Evolutionary conservation across 2,797 vertebrate species (phyloP).

Genomic region (Paramormyrops hopkinsi): DNA sequence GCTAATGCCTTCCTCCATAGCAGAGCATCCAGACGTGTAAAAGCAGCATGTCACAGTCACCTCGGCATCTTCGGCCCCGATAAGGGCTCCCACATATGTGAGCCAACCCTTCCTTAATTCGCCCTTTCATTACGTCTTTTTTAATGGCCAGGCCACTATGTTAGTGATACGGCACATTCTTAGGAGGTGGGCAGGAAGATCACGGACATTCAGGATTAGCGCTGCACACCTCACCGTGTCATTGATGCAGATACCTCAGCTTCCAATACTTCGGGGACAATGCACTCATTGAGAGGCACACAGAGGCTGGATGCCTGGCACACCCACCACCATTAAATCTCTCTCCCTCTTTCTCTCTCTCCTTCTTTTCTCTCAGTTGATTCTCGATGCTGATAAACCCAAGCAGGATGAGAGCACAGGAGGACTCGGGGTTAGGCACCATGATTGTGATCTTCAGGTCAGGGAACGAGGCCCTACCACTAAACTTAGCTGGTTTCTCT

Average conservation of each 20-base stretch:
- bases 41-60: conserved; percentile 2
- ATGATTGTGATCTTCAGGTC: neutral
- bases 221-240: neutral
- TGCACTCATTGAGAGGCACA: conserved; percentile 27
- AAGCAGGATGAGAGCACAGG: neutral
- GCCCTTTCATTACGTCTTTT: neutral
- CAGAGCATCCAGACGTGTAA: conserved; percentile 16
- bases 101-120: neutral
- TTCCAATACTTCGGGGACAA: conserved; percentile 5
- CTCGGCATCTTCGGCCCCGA: neutral
- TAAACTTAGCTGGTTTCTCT: neutral
- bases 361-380: neutral
- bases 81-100: neutral
- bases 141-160: neutral
- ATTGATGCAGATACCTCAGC: neutral
- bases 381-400: neutral
- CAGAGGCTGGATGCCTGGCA: neutral
- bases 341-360: conserved; percentile 5
- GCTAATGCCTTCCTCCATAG: conserved; percentile 34
- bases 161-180: neutral
- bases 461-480: neutral
- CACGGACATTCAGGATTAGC: neutral
- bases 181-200: neutral
- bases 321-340: conserved; percentile 7
- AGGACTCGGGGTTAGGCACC: neutral